Percentiles rank a stretch among this genome's conserved stretches.
Evolutionary conservation across 2,113 vertebrate genomes (phyloP).

Genomic region (Sphaerodactylus townsendi): DNA sequence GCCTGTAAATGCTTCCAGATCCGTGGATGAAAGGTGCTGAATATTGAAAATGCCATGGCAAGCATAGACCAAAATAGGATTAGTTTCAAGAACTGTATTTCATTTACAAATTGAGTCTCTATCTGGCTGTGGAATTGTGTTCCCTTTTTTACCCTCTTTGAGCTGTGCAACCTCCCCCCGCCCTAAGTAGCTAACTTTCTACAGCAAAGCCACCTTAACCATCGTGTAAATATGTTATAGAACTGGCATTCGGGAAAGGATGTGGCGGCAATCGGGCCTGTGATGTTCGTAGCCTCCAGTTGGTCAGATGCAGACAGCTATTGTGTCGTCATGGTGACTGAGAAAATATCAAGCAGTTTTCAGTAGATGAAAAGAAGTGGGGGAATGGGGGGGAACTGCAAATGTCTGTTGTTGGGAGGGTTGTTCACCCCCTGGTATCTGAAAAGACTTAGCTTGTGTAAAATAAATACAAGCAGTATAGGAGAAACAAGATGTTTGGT

Average conservation of each 20-base stretch:
- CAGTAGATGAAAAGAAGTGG: neutral
- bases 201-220: neutral
- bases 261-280: neutral
- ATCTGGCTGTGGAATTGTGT: neutral
- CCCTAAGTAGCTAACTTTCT: neutral
- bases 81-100: constrained; percentile 29
- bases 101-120: constrained; percentile 26
- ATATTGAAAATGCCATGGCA: constrained; percentile 16
- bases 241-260: neutral
- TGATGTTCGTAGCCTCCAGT: neutral
- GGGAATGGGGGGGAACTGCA: neutral
- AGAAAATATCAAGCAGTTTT: neutral
- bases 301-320: neutral
- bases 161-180: neutral
- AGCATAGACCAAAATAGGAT: constrained; percentile 25
- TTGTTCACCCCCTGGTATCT: neutral
- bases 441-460: neutral
- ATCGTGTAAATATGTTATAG: neutral
- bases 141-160: neutral
- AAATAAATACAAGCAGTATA: neutral
- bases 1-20: constrained; percentile 26
- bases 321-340: neutral
- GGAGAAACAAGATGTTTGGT: too few species aligned
- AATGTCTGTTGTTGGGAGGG: neutral
- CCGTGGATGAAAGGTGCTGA: constrained; percentile 28